phyloP scores from a whole-genome alignment of 2,888 invertebrate genomes.

The Nemoura dubitans region DNA sequence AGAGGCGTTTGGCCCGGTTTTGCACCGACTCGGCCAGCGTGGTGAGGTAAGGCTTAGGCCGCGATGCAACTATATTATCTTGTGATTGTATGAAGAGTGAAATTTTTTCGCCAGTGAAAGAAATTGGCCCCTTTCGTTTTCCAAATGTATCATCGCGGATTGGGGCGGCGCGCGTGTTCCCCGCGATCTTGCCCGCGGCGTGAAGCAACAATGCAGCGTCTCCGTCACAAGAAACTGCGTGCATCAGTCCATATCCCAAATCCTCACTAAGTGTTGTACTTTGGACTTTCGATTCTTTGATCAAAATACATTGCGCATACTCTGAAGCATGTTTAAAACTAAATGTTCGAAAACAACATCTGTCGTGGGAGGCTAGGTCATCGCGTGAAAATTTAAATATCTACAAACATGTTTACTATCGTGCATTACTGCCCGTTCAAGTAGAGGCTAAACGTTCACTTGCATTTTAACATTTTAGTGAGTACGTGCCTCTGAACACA shows the following conservation, averaged over 20 bases:
- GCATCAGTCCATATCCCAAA: not conserved
- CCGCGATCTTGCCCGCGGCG: not conserved
- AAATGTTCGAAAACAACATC: not conserved
- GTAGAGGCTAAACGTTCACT: not conserved
- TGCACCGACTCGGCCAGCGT: not conserved
- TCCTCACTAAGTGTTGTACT: not conserved
- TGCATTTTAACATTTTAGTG: not conserved
- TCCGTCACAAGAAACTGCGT: not conserved
- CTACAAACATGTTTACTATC: not conserved
- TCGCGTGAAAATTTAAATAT: no score
- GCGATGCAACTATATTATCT: conserved; percentile 39
- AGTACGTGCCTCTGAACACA: not conserved
- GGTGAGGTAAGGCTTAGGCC: conserved; percentile 41
- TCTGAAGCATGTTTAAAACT: not conserved
- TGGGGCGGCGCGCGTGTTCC: not conserved
- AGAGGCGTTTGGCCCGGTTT: not conserved
- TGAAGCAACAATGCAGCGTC: not conserved
- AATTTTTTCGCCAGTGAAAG: conserved; percentile 33
- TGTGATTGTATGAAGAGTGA: conserved; percentile 32
- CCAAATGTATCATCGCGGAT: conserved; percentile 27
- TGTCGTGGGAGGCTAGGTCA: not conserved
- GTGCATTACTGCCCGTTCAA: not conserved
- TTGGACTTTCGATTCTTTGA: not conserved
- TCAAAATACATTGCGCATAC: conserved; percentile 3
- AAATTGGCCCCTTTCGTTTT: conserved; percentile 44